These are phyloP conservation scores for Balearica regulorum DNA, from an alignment of 2,797 vertebrate species.

Conservation along the genomic window DNA sequence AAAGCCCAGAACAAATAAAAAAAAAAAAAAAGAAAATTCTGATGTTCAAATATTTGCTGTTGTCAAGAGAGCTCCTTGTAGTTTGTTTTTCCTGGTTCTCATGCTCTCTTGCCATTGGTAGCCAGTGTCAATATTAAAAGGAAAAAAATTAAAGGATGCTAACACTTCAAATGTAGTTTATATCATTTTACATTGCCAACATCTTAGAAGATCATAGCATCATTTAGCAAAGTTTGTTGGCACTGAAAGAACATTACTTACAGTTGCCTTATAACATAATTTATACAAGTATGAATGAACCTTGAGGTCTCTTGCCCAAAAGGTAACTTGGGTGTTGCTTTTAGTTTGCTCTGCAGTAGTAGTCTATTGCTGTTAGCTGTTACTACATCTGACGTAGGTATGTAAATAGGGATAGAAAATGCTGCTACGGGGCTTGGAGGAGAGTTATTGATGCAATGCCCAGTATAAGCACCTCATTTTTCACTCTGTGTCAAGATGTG, in stretches of 20 bases:
- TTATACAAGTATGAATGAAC: neutral
- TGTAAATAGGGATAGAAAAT: neutral
- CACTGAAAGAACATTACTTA: neutral
- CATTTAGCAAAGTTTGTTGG: neutral
- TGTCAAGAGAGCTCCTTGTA: neutral
- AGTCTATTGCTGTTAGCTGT: neutral
- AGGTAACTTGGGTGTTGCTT: neutral
- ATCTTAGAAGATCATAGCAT: neutral
- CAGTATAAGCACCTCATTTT: neutral
- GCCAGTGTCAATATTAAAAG: neutral
- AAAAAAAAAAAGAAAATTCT: neutral
- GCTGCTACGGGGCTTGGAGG: neutral
- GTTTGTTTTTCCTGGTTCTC: neutral
- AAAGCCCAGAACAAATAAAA: neutral
- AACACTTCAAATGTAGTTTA: neutral
- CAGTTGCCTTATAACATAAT: neutral
- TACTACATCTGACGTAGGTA: neutral
- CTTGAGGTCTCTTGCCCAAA: neutral
- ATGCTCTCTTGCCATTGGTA: neutral
- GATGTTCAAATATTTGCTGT: neutral
- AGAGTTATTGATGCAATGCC: neutral
- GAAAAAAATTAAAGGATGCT: neutral
- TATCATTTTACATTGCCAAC: neutral
- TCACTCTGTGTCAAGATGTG: neutral
- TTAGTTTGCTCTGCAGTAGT: neutral